Percentiles rank a stretch among this genome's conserved stretches.
These are phyloP conservation scores for Ciconia nigra DNA, from an alignment of 2,797 vertebrate genomes.

Conservation along the genomic window DNA sequence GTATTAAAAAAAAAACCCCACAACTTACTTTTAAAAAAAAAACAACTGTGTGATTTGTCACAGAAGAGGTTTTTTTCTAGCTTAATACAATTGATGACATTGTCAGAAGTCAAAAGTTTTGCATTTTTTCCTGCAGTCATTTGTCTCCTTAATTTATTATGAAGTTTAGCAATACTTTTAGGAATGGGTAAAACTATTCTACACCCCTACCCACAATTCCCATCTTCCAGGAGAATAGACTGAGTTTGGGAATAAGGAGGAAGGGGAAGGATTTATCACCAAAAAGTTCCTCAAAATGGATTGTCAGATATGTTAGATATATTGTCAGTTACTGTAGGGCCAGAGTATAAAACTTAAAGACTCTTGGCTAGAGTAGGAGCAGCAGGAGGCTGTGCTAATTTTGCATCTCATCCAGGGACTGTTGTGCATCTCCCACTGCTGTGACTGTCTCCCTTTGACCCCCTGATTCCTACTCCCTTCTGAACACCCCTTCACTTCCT, in stretches of 20 bases:
- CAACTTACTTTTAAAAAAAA: not conserved
- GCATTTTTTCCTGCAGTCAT: not conserved
- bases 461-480: not conserved
- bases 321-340: not conserved
- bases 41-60: not conserved
- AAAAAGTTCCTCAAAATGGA: not conserved
- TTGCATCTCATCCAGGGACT: not conserved
- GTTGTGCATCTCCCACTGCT: not conserved
- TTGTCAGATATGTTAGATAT: not conserved
- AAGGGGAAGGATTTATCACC: not conserved
- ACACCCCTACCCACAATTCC: not conserved
- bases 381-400: not conserved
- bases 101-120: not conserved
- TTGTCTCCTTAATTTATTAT: not conserved
- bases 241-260: not conserved
- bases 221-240: not conserved
- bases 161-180: not conserved
- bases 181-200: not conserved
- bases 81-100: not conserved
- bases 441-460: not conserved
- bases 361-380: not conserved
- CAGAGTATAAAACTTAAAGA: not conserved
- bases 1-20: not conserved
- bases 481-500: not conserved
- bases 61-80: not conserved